phyloP scores from a whole-genome alignment of 2,888 invertebrate genomes.

The Conus canariensis region DNA sequence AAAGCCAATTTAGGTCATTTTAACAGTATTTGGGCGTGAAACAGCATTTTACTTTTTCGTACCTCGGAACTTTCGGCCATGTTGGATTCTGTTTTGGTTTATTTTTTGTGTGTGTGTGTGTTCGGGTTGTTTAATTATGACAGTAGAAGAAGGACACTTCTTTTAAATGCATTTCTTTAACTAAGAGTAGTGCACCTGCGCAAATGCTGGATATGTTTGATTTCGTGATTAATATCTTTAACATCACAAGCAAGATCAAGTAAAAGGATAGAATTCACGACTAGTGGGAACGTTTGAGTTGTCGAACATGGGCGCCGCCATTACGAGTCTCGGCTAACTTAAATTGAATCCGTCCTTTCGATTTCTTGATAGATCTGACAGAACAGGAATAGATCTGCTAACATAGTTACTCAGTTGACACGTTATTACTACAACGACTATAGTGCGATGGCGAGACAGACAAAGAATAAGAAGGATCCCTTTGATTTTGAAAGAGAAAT shows the following conservation, averaged over 20 bases:
- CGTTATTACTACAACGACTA: no score
- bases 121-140: neutral
- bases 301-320: constrained; percentile 11
- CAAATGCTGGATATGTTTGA: neutral
- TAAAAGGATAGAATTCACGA: neutral
- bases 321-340: neutral
- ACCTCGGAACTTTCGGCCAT: constrained; percentile 34
- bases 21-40: neutral
- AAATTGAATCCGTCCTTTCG: neutral
- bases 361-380: neutral
- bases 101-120: neutral
- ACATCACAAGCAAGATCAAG: neutral
- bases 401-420: no score
- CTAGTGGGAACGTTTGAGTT: neutral
- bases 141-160: no score
- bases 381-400: no score
- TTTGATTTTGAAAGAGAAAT: no score
- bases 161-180: no score
- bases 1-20: neutral
- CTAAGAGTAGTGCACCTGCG: neutral
- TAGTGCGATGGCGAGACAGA: no score
- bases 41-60: neutral
- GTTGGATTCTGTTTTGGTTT: constrained; percentile 37
- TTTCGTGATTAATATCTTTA: neutral
- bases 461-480: no score